Evolutionary conservation across 2,797 vertebrate genomes (phyloP).

Genomic region (Sebastes minor): DNA sequence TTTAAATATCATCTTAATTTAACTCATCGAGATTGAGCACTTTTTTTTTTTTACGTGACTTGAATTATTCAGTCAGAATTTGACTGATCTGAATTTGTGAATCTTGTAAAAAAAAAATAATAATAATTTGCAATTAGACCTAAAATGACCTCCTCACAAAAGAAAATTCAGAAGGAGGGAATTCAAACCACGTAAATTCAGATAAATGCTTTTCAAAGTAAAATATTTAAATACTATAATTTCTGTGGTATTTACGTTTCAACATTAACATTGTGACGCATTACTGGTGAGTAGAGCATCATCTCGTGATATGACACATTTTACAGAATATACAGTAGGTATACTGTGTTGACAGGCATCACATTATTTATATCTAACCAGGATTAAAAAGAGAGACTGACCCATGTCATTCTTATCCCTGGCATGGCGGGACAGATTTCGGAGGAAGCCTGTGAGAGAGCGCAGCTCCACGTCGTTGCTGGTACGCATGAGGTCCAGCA

Average conservation of each 20-base stretch:
- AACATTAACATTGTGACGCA: neutral
- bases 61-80: neutral
- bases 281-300: neutral
- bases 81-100: neutral
- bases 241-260: neutral
- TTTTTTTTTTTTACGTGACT: neutral
- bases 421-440: slow-evolving; percentile 91
- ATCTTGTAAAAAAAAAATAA: neutral
- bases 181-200: neutral
- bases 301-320: neutral
- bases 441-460: slow-evolving; percentile 90
- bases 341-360: neutral
- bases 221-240: neutral
- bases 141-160: neutral
- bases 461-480: slow-evolving; percentile 86
- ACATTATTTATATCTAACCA: neutral
- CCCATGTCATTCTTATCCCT: slow-evolving; percentile 90
- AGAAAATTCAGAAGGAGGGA: neutral
- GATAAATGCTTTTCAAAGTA: neutral
- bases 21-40: neutral
- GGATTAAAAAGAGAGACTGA: slow-evolving; percentile 72
- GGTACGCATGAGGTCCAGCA: slow-evolving; percentile 85
- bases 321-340: neutral
- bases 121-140: neutral
- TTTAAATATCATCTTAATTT: neutral